These are phyloP conservation scores for Anastatus disparis DNA, from an alignment of 1,140 invertebrate species.

Conservation along the genomic window DNA sequence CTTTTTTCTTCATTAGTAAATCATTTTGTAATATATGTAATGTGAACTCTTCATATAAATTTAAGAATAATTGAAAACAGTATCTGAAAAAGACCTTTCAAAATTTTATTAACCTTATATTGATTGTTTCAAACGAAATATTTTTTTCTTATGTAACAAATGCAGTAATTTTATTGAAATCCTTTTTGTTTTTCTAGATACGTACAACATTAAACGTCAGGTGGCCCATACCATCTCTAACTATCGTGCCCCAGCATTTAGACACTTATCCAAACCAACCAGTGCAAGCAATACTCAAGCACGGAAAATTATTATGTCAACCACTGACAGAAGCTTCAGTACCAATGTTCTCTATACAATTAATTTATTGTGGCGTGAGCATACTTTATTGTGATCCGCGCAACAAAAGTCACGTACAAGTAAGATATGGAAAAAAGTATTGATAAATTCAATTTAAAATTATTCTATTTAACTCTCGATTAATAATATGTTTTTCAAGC, in stretches of 20 bases:
- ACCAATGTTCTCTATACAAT: constrained; percentile 71
- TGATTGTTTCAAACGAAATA: no score
- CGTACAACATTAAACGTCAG: constrained; percentile 77
- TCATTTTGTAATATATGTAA: no score
- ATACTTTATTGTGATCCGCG: constrained; percentile 60
- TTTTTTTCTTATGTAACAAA: no score
- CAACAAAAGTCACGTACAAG: constrained; percentile 60
- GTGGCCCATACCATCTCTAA: constrained; percentile 79
- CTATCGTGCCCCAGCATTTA: constrained; percentile 77
- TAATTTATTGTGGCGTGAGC: constrained; percentile 78
- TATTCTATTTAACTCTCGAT: no score
- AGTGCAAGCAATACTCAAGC: constrained; percentile 77
- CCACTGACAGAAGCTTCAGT: constrained; percentile 65
- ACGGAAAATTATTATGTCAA: constrained; percentile 75
- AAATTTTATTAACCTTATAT: no score
- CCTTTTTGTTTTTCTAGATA: constrained; percentile 53
- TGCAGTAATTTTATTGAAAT: constrained; percentile 2
- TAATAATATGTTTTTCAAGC: no score
- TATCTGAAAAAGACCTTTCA: no score
- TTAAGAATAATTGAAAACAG: no score
- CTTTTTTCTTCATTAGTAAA: no score
- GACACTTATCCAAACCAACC: constrained; percentile 81
- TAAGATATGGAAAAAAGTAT: no score
- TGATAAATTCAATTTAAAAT: no score
- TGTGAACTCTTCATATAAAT: no score